A percentile compares a stretch with the other conserved stretches of the same genome.
These are phyloP conservation scores for Pantherophis guttatus DNA, from an alignment of 2,113 vertebrate genomes.

Conservation along the genomic window DNA sequence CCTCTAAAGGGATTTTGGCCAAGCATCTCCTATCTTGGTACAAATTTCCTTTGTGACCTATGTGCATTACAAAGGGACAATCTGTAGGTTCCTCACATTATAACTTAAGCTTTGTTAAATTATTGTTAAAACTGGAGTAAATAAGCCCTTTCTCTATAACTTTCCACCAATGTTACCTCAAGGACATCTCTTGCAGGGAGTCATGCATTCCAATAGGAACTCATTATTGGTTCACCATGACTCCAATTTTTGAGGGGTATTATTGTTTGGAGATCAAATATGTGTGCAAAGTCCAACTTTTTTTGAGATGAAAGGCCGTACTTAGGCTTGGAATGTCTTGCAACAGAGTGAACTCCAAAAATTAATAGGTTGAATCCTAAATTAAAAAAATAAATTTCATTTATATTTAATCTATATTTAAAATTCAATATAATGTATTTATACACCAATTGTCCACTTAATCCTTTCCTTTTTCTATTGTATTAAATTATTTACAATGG, in stretches of 20 bases:
- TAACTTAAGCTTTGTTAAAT: neutral
- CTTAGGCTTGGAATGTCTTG: neutral
- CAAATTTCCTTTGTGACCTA: neutral
- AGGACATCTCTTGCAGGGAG: neutral
- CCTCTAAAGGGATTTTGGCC: neutral
- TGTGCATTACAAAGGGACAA: neutral
- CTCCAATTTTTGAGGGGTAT: neutral
- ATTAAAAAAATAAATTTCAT: neutral
- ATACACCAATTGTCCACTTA: neutral
- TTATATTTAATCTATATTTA: neutral
- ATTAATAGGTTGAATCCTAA: neutral
- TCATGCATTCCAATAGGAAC: neutral
- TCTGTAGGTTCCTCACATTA: neutral
- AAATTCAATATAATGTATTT: neutral
- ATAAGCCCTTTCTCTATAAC: neutral
- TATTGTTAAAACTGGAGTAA: neutral
- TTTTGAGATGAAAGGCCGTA: neutral
- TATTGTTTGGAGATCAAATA: neutral
- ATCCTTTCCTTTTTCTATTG: neutral
- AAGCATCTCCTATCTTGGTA: neutral
- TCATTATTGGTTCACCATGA: neutral
- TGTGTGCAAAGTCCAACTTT: neutral
- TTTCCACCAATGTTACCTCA: neutral
- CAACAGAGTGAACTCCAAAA: neutral
- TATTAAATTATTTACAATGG: neutral